Conservation (phyloP, 2,888 invertebrate species). For the Leucania comma region DNA sequence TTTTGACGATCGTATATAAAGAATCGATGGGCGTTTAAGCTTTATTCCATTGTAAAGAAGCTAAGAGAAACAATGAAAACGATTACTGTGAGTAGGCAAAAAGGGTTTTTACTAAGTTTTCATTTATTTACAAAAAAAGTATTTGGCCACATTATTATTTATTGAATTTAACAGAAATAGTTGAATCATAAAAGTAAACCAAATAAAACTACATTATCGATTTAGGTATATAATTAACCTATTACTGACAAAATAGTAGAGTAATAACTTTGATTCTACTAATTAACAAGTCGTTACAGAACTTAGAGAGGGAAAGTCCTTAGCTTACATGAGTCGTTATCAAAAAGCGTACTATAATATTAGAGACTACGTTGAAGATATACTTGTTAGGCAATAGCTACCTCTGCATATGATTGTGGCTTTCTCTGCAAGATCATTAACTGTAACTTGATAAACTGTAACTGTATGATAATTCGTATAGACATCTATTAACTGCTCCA, state of each 20-base stretch:
- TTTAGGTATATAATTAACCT: not conserved
- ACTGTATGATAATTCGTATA: no score
- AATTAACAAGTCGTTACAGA: no score
- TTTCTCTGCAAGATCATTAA: no score
- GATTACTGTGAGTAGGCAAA: constrained; percentile 77
- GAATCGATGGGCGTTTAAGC: constrained; percentile 72
- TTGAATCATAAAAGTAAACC: not conserved
- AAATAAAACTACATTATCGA: not conserved
- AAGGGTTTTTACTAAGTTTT: not conserved
- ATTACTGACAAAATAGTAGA: not conserved
- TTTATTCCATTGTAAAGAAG: constrained; percentile 79
- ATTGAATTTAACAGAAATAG: not conserved
- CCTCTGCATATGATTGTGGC: no score
- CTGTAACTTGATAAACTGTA: no score
- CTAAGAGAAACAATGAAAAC: constrained; percentile 80
- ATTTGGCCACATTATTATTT: not conserved
- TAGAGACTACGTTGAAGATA: no score
- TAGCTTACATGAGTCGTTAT: no score
- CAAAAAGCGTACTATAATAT: no score
- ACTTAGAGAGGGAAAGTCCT: no score
- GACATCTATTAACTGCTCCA: no score
- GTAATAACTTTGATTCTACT: no score
- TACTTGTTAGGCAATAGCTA: no score
- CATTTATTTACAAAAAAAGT: constrained; percentile 1
- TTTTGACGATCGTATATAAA: constrained; percentile 85